A percentile compares a stretch with the other conserved stretches of the same genome.
Conservation (phyloP, 1,140 invertebrate genomes). For the Melipona quadrifasciata region DNA sequence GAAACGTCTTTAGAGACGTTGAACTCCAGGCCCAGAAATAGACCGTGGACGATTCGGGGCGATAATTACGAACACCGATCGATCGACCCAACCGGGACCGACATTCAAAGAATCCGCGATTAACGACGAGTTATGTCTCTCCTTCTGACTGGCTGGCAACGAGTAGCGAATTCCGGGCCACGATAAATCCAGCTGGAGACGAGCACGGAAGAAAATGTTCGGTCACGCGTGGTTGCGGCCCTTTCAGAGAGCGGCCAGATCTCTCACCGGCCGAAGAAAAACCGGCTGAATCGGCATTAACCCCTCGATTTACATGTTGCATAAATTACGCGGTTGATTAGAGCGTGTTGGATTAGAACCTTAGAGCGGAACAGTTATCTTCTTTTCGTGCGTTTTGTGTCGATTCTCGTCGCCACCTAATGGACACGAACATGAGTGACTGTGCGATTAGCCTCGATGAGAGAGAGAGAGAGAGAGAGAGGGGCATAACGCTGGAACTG, state of each 20-base stretch:
- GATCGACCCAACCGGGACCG: conserved; percentile 25
- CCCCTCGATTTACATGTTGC: conserved; percentile 57
- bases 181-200: conserved; percentile 54
- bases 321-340: conserved; percentile 38
- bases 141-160: neutral
- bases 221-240: conserved; percentile 77
- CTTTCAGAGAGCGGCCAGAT: conserved; percentile 67
- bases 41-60: conserved; percentile 42
- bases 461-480: neutral
- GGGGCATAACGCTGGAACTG: neutral
- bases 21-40: conserved; percentile 35
- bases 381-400: neutral
- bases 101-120: conserved; percentile 47
- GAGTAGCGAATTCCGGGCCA: conserved; percentile 46
- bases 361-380: conserved; percentile 32
- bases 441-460: neutral
- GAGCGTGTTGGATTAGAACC: neutral
- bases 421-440: neutral
- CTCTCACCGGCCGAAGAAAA: conserved; percentile 26
- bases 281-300: conserved; percentile 47
- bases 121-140: conserved; percentile 33
- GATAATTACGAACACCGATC: conserved; percentile 51
- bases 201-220: conserved; percentile 77
- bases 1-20: neutral
- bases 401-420: neutral